Percentiles rank a stretch among this genome's conserved stretches.
phyloP scores from a whole-genome alignment of 1,140 invertebrate genomes.

The Apis florea region DNA sequence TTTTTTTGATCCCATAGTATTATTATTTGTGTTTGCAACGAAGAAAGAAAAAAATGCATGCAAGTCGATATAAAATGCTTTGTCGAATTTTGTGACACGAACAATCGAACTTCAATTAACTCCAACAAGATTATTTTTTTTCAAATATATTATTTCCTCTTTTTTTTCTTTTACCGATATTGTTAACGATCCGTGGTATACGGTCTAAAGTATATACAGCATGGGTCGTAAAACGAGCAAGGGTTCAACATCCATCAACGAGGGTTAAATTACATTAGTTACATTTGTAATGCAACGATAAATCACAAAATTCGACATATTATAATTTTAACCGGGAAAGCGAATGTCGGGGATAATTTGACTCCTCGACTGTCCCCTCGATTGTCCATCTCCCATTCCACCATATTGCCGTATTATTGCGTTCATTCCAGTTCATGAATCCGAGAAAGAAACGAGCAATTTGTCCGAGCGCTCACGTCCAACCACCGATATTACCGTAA shows the following conservation, averaged over 20 bases:
- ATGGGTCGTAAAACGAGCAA: too few species aligned
- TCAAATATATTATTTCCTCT: too few species aligned
- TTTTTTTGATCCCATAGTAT: background rate
- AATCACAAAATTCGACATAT: constrained; percentile 21
- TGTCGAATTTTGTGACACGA: constrained; percentile 13
- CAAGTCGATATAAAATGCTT: background rate
- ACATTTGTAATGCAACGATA: background rate
- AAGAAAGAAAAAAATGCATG: constrained; percentile 8
- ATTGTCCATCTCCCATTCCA: background rate
- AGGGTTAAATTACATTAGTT: too few species aligned
- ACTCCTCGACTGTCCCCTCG: constrained; percentile 6
- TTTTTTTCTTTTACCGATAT: too few species aligned
- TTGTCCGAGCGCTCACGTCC: constrained; percentile 38
- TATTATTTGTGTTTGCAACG: background rate
- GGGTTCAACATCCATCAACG: too few species aligned
- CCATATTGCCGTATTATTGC: constrained; percentile 3
- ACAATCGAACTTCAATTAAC: background rate
- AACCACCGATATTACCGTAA: constrained; percentile 10
- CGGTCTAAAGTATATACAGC: background rate
- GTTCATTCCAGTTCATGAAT: constrained; percentile 17
- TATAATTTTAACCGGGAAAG: background rate
- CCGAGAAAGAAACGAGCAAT: constrained; percentile 12
- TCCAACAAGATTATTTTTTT: background rate
- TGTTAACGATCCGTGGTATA: background rate
- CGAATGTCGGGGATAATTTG: constrained; percentile 17